These are phyloP conservation scores for Cyclopterus lumpus DNA, from an alignment of 2,797 vertebrate species.

Conservation along the genomic window DNA sequence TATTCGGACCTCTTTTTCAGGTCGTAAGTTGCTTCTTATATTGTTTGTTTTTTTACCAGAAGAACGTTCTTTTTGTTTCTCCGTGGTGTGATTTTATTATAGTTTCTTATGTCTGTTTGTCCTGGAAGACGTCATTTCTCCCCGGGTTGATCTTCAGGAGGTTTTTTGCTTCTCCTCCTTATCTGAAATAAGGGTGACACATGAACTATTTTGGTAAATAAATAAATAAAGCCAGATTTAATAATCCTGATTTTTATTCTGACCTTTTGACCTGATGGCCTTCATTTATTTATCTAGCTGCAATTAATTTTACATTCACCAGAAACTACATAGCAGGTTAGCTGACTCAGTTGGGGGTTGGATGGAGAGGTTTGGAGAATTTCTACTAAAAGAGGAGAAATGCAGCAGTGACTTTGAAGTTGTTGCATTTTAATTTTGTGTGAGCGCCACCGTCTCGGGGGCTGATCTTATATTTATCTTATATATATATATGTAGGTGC, in stretches of 20 bases:
- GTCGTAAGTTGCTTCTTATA: background rate
- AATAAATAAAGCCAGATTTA: no score
- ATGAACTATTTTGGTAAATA: background rate
- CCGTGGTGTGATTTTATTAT: background rate
- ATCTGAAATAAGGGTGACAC: slow-evolving; percentile 8
- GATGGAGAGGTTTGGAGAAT: no score
- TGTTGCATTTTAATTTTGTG: no score
- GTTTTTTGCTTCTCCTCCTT: background rate
- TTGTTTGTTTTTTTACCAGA: background rate
- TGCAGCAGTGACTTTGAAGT: no score
- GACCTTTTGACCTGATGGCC: background rate
- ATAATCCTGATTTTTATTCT: background rate
- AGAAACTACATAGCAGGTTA: background rate
- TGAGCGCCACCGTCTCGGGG: background rate
- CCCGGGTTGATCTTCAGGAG: background rate
- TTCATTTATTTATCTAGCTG: background rate
- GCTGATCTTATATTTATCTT: background rate
- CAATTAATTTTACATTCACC: background rate
- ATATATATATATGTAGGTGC: no score
- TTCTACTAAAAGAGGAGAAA: no score
- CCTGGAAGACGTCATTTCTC: background rate
- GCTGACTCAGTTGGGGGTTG: no score
- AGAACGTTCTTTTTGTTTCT: background rate
- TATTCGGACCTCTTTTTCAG: background rate
- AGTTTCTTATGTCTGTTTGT: background rate